Evolutionary conservation across 1,140 invertebrate species (phyloP), one percentile per base, ranked within the genome.

Genomic region (Triops longicaudatus): DNA sequence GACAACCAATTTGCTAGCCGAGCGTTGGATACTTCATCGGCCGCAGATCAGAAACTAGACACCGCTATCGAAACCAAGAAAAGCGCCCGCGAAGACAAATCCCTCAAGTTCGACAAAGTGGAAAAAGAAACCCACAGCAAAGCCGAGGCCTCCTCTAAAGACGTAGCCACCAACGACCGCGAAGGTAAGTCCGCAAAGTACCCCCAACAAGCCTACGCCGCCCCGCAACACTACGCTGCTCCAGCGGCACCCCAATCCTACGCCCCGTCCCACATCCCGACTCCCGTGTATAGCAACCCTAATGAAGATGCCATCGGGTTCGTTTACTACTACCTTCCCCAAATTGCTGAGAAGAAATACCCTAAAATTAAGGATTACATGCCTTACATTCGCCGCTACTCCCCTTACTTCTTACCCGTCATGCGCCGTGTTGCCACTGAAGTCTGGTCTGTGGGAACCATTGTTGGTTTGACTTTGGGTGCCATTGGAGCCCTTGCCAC

Each of bases 271-370:
- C 50, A 63, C 50, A 63, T 63, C 50, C 50, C 50, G 14, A 63
- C 76, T 37, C 71, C 76, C 42, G 26, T 43, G 17, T 77, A 77
- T 72, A 77, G 72, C 72, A 77, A 76, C 26, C 78, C 78, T 17
- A 75, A 76, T 22, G 78, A 78, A 42, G 76, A 75, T n/a, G 71
- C 78, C 71, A 78, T 78, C 14, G 78, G 78, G 7, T 78, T 73
- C 72, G 78, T 78, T 9, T 78, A 78, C 71, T 78, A 78, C 27
- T 78, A 78, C 41, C 37, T 78, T 3, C 78, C 78, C 22, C 71
- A 72, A 27, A 42, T 31, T 27, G 78, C 42, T 6, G 74, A 78
- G 75, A 78, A 78, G 14, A 76, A 78, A 42, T 73, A 76, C 37
- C 78, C 78, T 11, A 78, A 78, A 50, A 28, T 77, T 9, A 77